Evolutionary conservation across 2,888 invertebrate species (phyloP).

Genomic region (Chydorus sphaericus): DNA sequence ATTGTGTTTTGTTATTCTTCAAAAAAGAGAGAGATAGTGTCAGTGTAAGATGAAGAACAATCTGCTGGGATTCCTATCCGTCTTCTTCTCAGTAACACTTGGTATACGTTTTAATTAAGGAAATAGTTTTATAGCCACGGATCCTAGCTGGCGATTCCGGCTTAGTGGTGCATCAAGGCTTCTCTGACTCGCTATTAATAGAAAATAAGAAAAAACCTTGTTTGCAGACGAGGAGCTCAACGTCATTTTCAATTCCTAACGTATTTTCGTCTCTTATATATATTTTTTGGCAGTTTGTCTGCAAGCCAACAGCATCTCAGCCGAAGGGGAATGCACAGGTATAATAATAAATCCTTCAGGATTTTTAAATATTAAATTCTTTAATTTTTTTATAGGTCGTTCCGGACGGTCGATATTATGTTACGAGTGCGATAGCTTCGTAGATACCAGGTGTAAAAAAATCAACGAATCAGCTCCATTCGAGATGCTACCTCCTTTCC

Average conservation of each 20-base stretch:
- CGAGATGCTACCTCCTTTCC: constrained; percentile 77
- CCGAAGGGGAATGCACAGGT: constrained; percentile 9
- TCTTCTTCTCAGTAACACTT: neutral
- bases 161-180: no score
- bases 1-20: no score
- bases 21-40: no score
- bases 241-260: neutral
- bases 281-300: neutral
- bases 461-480: constrained; percentile 41
- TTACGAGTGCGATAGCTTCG: constrained; percentile 89
- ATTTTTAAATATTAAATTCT: neutral
- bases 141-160: no score
- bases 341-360: neutral
- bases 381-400: neutral
- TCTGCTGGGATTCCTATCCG: neutral
- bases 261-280: neutral
- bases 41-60: no score
- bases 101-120: no score
- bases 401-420: constrained; percentile 64
- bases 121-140: no score
- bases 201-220: no score
- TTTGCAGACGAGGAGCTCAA: no score
- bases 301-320: constrained; percentile 1
- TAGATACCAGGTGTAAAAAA: constrained; percentile 74
- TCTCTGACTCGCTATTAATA: no score